Percentiles rank a stretch among this genome's conserved stretches.
Conservation (phyloP, 2,113 vertebrate genomes). For the Nyctereutes procyonoides region DNA sequence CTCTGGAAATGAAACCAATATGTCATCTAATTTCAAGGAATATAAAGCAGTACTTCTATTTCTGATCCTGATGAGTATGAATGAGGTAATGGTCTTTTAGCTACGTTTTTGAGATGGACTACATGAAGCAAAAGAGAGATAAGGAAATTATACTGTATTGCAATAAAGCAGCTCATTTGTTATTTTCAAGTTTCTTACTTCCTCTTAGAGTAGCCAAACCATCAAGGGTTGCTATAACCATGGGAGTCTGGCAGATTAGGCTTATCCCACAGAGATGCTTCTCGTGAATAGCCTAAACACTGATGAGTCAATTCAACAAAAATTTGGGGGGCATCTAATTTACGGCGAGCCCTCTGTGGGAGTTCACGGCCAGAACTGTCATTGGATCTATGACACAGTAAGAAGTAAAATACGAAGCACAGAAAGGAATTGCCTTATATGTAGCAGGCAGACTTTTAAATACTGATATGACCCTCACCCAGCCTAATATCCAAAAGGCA, state of each 20-base stretch:
- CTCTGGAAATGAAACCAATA: conserved; percentile 55
- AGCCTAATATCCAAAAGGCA: not conserved
- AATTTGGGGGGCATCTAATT: not conserved
- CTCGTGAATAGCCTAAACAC: not conserved
- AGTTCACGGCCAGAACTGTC: not conserved
- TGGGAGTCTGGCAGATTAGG: not conserved
- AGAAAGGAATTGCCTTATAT: not conserved
- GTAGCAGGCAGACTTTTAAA: not conserved
- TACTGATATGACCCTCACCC: not conserved
- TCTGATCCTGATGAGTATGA: not conserved
- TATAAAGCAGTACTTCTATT: conserved; percentile 30
- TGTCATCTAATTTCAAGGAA: conserved; percentile 58
- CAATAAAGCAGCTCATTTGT: conserved; percentile 15
- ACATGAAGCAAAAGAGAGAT: not conserved
- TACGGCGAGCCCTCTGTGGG: not conserved
- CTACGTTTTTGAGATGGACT: not conserved
- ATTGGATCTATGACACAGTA: not conserved
- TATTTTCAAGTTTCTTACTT: not conserved
- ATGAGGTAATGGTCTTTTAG: not conserved
- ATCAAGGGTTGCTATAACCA: not conserved
- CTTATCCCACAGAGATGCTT: not conserved
- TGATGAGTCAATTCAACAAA: not conserved
- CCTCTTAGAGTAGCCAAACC: not conserved
- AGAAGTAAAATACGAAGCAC: not conserved
- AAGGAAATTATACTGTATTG: not conserved